Base-by-base conservation (phyloP, 2,888 invertebrate genomes). In the Drosophila subquinaria region DNA sequence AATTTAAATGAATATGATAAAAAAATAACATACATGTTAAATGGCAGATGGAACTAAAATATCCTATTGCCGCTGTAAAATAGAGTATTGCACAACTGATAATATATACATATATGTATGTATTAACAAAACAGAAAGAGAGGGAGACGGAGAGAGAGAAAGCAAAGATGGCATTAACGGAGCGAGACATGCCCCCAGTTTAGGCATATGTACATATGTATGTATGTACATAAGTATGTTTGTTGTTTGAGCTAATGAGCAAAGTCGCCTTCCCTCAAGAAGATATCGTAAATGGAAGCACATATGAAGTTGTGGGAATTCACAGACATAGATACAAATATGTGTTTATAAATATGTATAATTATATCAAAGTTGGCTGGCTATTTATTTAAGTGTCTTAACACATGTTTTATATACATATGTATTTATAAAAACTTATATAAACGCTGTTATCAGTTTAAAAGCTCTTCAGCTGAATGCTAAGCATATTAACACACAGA, bases 191-290 rank as follows among this genome's bases (percentile, higher is more conserved):
- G 62, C 65, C 69, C 76, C 51, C 17, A 67, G 8, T 36, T 60
- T 27, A 48, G 43, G 13, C 17, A 48, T 36, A 42, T 20, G n/a
- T n/a, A n/a, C n/a, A n/a, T n/a, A n/a, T n/a, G n/a, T n/a, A n/a
- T n/a, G 20, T 20, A 20, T 20, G 20, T 23, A 23, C 17, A 17
- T 17, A 17, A 4, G 23, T 23, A 23, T 51, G 42, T 50, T 75
- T 51, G 40, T 48, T 64, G 50, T 51, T 59, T 64, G 55, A 76
- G 45, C 52, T 71, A 63, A 75, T 75, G 45, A 76, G 57, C 45
- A 64, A 53, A 68, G 63, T 68, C 72, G 15, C 36, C 33, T 15
- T 52, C 36, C 56, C 27, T 11, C 23, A 33, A 6, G 13, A 30
- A 55, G 30, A 11, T 35, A 17, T 65, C 23, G 64, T 50, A 50